Base-by-base conservation (phyloP, 2,797 vertebrate genomes). In the Aplochiton taeniatus region DNA sequence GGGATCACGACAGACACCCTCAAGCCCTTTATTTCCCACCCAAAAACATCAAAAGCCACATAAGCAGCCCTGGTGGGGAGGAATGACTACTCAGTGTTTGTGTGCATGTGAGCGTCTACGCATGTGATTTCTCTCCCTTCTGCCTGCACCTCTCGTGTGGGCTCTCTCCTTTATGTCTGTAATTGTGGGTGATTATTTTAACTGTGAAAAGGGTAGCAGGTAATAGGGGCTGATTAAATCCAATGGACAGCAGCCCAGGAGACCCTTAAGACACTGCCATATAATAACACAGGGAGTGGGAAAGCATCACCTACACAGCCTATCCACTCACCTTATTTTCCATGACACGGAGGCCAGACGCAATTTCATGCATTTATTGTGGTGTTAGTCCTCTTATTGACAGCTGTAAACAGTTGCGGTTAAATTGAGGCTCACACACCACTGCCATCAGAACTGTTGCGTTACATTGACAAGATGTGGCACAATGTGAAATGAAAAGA, bases 161-260 rank as follows among this genome's bases (percentile, higher is more conserved):
- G 86, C 88, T 89, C 87, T 91, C 82, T 78, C 91, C 90, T 92
- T 93, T 93, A 89, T 93, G 86, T 89, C 86, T 79, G 88, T 93
- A 93, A 93, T 93, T 93, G 92, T 86, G 79, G 83, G 89, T 93
- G 92, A 93, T 93, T 93, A 93, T 93, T 92, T 93, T 91, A 92
- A 93, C 90, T 85, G 89, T 90, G 90, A 92, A 93, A 92, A 91
- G 91, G 91, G 90, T 90, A 90, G 90, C 89, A 85, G 89, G 92
- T 93, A 92, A 92, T 91, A 91, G 88, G 83, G 87, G 88, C 87
- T 92, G 91, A 92, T 92, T 92, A 92, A 93, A 90, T 91, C 84
- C 90, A 91, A 90, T 88, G 90, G 89, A 86, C 89, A 85, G 87
- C 77, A 79, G 82, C 85, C 84, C 86, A 83, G 84, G 87, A 86